Evolutionary conservation across 2,797 vertebrate genomes (phyloP).

Genomic region (Picus viridis): DNA sequence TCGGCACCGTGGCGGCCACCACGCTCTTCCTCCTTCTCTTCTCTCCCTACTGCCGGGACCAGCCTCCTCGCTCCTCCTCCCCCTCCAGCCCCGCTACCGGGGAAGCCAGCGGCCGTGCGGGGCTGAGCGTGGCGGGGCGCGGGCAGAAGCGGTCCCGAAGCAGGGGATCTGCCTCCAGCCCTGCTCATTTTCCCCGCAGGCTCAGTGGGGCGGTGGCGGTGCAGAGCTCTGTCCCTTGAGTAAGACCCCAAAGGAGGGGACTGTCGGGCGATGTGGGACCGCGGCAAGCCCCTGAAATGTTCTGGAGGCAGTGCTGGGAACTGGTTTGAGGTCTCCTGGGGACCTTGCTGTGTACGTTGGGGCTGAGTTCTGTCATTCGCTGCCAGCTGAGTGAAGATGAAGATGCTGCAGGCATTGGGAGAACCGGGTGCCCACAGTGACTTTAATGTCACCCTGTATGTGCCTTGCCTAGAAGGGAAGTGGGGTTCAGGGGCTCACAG

Average conservation of each 20-base stretch:
- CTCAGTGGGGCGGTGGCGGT: neutral
- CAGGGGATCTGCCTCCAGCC: neutral
- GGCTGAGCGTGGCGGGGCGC: neutral
- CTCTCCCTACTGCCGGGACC: neutral
- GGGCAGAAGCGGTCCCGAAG: neutral
- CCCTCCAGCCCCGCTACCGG: neutral
- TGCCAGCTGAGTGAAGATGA: fast-evolving
- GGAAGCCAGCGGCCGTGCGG: neutral
- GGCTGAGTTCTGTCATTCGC: neutral
- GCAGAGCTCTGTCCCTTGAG: neutral
- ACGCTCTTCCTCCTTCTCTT: constrained; percentile 34
- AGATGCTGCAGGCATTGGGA: fast-evolving
- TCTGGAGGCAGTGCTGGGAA: neutral
- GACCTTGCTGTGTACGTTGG: fast-evolving
- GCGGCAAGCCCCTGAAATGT: neutral
- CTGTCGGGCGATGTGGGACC: fast-evolving
- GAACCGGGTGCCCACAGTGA: fast-evolving
- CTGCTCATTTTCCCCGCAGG: fast-evolving
- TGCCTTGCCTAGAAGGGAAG: neutral
- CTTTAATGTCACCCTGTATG: fast-evolving
- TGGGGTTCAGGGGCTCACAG: fast-evolving
- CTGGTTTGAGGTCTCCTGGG: neutral
- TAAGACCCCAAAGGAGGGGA: fast-evolving
- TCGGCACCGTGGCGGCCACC: neutral
- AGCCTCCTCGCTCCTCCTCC: constrained; percentile 60